These are phyloP conservation scores for Neopelma chrysocephalum DNA, from an alignment of 2,797 vertebrate species.

Conservation along the genomic window DNA sequence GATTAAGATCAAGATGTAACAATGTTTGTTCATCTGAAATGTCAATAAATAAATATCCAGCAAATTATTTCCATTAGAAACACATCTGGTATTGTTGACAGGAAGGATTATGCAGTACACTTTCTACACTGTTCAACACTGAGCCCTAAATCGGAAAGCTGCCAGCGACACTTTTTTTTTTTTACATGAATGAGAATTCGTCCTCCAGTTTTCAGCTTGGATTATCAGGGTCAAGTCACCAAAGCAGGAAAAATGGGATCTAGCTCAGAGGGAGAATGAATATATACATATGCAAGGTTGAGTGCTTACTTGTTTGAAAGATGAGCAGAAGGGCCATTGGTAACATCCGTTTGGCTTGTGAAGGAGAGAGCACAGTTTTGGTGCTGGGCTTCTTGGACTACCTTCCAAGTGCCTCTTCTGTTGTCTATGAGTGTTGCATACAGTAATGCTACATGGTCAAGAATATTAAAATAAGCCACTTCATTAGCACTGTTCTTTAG, in stretches of 20 bases:
- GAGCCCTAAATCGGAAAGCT: neutral
- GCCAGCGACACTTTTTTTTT: rapidly evolving
- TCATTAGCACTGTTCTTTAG: neutral
- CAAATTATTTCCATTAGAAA: neutral
- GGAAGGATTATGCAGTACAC: neutral
- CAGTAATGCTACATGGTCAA: neutral
- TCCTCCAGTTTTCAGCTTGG: neutral
- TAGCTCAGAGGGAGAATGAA: neutral
- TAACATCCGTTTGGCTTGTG: neutral
- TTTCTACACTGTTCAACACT: neutral
- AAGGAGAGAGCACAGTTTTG: neutral
- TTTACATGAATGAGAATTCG: neutral
- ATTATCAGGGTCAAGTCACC: neutral
- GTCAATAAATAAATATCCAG: neutral
- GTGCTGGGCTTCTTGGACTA: neutral
- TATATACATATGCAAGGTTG: neutral
- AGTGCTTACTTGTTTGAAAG: neutral
- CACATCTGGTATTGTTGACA: neutral
- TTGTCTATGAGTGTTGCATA: neutral
- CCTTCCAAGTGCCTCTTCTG: neutral
- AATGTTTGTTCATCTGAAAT: neutral
- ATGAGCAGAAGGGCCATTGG: neutral
- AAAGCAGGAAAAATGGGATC: neutral
- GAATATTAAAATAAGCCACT: neutral
- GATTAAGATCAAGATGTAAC: neutral